A percentile compares a stretch with the other conserved stretches of the same genome.
Evolutionary conservation across 2,113 vertebrate genomes (phyloP).

Genomic region (Phrynocephalus versicolor): DNA sequence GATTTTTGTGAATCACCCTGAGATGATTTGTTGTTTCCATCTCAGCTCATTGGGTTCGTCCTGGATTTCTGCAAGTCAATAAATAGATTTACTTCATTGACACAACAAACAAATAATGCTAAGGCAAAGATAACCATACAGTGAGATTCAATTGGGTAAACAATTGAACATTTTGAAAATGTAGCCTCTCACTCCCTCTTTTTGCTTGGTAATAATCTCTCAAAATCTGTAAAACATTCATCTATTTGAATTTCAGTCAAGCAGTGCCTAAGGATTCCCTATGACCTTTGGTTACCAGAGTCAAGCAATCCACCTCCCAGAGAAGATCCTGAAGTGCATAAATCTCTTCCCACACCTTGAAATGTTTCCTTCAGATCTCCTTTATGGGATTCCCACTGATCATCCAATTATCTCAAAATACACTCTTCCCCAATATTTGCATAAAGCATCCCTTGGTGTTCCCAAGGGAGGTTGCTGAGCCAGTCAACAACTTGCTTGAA

Average conservation of each 20-base stretch:
- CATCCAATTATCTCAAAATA: no score
- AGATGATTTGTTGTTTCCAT: neutral
- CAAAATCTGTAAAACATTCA: neutral
- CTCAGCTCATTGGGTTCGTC: neutral
- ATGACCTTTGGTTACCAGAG: no score
- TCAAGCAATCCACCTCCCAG: no score
- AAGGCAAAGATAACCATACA: conserved; percentile 3
- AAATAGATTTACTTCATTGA: conserved; percentile 13
- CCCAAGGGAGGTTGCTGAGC: no score
- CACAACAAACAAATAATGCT: neutral
- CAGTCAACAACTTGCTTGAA: conserved; percentile 83
- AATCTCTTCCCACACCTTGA: no score
- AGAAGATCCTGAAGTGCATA: no score
- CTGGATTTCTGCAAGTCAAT: conserved; percentile 23
- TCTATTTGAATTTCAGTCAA: no score
- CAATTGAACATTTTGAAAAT: neutral
- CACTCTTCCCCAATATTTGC: no score
- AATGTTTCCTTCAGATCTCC: no score
- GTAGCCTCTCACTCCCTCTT: neutral
- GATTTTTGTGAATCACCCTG: neutral
- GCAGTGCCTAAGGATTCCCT: no score
- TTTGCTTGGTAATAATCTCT: neutral
- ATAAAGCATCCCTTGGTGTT: no score
- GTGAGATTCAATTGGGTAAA: neutral
- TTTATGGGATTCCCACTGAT: no score